These are phyloP conservation scores for Apostichopus leukothele DNA, from an alignment of 53 echinoderm and acorn worm genomes.

Conservation along the genomic window DNA sequence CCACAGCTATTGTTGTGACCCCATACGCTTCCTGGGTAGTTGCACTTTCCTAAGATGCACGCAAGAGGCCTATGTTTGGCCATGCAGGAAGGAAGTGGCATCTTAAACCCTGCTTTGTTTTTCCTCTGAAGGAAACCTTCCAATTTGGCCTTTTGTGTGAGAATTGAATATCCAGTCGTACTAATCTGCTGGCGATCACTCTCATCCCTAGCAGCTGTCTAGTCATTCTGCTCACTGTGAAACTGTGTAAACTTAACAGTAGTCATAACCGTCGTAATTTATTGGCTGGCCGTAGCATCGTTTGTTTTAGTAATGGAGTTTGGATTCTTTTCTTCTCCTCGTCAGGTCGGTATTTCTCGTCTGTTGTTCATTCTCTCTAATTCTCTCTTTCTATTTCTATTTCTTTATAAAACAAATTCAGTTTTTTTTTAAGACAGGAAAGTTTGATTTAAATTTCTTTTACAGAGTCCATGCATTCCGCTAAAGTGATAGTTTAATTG, in stretches of 20 bases:
- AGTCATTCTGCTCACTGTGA: background rate
- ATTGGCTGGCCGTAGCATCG: background rate
- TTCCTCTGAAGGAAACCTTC: conserved; percentile 46
- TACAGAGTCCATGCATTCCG: too few relatives aligned
- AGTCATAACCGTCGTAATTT: too few relatives aligned
- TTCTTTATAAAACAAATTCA: too few relatives aligned
- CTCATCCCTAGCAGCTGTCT: background rate
- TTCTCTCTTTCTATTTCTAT: background rate
- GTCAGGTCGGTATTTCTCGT: background rate
- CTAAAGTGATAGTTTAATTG: too few relatives aligned
- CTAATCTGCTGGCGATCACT: background rate
- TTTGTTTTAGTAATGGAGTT: background rate
- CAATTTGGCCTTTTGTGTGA: conserved; percentile 44
- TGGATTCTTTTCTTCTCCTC: background rate
- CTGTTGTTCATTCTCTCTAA: background rate
- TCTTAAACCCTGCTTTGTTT: conserved; percentile 47
- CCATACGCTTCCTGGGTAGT: conserved; percentile 32
- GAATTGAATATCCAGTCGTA: conserved; percentile 19
- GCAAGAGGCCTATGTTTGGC: conserved; percentile 41
- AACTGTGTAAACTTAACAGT: background rate
- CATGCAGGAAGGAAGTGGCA: conserved; percentile 47
- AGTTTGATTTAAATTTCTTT: too few relatives aligned
- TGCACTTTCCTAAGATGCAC: conserved; percentile 48
- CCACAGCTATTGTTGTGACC: conserved; percentile 25
- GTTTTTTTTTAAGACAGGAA: too few relatives aligned